Evolutionary conservation across 2,113 vertebrate species (phyloP).

Genomic region (Vidua macroura): DNA sequence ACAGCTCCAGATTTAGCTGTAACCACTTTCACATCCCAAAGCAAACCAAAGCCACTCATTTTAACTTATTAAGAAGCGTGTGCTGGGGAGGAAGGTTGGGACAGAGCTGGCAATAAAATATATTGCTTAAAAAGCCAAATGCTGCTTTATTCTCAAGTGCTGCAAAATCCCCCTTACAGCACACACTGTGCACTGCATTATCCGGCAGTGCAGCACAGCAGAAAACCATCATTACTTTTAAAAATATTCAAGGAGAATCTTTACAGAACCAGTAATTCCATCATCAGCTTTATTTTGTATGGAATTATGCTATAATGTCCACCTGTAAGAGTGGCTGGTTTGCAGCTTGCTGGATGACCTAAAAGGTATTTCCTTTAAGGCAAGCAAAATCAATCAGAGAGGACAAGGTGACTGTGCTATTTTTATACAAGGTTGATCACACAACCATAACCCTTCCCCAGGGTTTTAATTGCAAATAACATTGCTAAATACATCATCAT

Average conservation of each 20-base stretch:
- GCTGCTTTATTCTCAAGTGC: background rate
- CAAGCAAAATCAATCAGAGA: background rate
- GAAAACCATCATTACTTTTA: background rate
- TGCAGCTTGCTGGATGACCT: background rate
- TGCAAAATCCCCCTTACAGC: background rate
- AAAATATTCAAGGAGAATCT: background rate
- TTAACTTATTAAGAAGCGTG: background rate
- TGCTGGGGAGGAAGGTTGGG: background rate
- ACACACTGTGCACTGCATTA: background rate
- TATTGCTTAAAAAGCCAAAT: background rate
- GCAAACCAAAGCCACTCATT: background rate
- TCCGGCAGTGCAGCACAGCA: background rate
- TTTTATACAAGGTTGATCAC: conserved; percentile 9
- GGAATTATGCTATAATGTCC: background rate
- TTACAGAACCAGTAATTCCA: background rate
- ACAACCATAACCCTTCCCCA: background rate
- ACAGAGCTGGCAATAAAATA: background rate
- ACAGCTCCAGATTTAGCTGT: background rate
- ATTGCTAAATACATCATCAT: background rate
- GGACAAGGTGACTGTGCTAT: conserved; percentile 42
- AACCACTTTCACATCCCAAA: background rate
- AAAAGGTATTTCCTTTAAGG: background rate
- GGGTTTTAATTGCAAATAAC: conserved; percentile 18
- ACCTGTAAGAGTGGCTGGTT: background rate
- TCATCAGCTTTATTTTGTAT: background rate